Evolutionary conservation across 2,113 vertebrate genomes (phyloP).

Genomic region (Circaetus cinerascens): DNA sequence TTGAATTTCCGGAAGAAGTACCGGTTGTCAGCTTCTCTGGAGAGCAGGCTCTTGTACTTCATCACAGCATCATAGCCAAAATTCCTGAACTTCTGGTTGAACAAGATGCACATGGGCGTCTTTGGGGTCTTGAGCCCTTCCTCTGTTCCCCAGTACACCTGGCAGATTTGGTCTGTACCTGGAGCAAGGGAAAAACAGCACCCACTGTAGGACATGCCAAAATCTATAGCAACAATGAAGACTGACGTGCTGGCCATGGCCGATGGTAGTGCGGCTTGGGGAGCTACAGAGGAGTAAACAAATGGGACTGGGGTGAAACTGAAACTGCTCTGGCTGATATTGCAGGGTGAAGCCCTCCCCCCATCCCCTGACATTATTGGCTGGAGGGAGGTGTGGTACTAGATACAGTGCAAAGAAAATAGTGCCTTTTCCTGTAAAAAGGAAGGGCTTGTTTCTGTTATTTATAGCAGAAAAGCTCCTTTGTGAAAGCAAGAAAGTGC

Average conservation of each 20-base stretch:
- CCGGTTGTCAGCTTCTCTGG: not conserved
- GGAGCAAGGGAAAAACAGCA: conserved; percentile 38
- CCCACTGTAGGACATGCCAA: conserved; percentile 20
- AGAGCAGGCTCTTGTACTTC: not conserved
- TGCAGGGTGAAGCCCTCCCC: not conserved
- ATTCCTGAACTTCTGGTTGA: not conserved
- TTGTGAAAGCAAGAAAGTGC: not conserved
- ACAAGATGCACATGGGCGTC: conserved; percentile 9
- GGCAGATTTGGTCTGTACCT: not conserved
- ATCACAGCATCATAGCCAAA: conserved; percentile 57
- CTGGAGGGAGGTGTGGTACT: not conserved
- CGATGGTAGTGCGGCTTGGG: rapidly evolving
- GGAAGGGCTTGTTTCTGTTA: not conserved
- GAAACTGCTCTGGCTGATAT: not conserved
- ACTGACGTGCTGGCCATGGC: not conserved
- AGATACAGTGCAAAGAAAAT: not conserved
- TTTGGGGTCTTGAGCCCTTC: not conserved
- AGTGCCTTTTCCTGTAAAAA: not conserved
- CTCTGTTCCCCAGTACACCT: not conserved
- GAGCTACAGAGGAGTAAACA: not conserved
- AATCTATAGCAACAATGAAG: not conserved
- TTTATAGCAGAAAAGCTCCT: not conserved
- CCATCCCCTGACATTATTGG: rapidly evolving
- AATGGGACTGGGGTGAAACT: rapidly evolving
- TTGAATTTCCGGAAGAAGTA: conserved; percentile 58